Conservation (phyloP, 2,113 vertebrate species). For the Setophaga petechia region DNA sequence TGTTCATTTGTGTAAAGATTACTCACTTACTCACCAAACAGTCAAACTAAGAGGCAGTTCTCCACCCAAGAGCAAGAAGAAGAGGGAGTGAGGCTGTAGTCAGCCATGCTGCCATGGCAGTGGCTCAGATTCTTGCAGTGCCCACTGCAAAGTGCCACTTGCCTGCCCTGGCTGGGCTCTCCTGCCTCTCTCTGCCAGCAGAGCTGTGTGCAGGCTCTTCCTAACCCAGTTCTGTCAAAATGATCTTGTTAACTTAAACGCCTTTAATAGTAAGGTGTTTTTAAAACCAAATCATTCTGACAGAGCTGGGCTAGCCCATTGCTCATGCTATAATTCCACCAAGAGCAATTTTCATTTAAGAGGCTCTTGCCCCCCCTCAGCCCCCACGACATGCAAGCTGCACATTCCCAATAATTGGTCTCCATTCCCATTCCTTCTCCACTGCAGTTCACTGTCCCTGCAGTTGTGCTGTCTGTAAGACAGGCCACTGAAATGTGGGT, state of each 20-base stretch:
- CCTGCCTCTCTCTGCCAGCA: neutral
- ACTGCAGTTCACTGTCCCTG: neutral
- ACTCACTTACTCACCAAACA: neutral
- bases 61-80: neutral
- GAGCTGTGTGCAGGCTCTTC: neutral
- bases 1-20: neutral
- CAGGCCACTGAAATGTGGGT: neutral
- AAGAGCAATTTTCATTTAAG: conserved; percentile 10
- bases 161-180: neutral
- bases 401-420: neutral
- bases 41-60: neutral
- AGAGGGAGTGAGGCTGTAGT: neutral
- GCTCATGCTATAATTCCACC: conserved; percentile 25
- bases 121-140: neutral
- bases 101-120: neutral
- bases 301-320: conserved; percentile 51
- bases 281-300: conserved; percentile 56
- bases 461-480: neutral
- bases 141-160: neutral
- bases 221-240: conserved; percentile 67
- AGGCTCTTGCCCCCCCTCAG: neutral
- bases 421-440: neutral
- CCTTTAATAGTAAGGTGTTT: conserved; percentile 63
- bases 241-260: conserved; percentile 64
- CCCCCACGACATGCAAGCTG: neutral